Percentiles rank a stretch among this genome's conserved stretches.
Evolutionary conservation across 2,888 invertebrate genomes (phyloP).

Genomic region (Melinaea marsaeus): DNA sequence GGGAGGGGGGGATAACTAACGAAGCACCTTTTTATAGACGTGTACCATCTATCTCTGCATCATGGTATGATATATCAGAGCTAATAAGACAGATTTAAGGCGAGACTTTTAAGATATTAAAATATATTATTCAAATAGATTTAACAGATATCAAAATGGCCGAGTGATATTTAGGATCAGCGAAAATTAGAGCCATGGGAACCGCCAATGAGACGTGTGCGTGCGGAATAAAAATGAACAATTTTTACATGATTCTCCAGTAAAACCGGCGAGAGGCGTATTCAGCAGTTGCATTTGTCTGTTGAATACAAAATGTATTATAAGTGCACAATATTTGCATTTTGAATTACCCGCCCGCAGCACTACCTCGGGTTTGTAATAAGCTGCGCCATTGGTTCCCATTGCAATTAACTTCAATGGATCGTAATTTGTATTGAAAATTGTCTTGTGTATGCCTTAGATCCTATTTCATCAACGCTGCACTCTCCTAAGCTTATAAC

Average conservation of each 20-base stretch:
- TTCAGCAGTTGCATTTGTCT: constrained; percentile 55
- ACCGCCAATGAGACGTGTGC: constrained; percentile 69
- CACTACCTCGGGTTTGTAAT: constrained; percentile 13
- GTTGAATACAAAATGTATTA: constrained; percentile 73
- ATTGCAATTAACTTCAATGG: constrained; percentile 23
- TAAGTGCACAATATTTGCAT: constrained; percentile 75
- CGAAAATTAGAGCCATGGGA: constrained; percentile 75
- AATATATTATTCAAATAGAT: too few species aligned
- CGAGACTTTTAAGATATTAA: neutral
- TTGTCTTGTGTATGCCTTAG: constrained; percentile 6
- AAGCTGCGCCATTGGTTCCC: constrained; percentile 21
- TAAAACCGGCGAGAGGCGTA: constrained; percentile 69
- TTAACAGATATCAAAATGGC: too few species aligned
- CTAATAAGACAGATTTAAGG: constrained; percentile 43
- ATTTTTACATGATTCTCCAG: constrained; percentile 75
- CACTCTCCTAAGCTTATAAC: neutral
- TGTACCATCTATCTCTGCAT: constrained; percentile 51
- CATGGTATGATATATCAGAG: constrained; percentile 52
- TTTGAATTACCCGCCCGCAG: constrained; percentile 71
- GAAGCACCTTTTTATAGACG: constrained; percentile 75
- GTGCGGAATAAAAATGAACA: constrained; percentile 68
- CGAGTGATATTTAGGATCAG: constrained; percentile 41
- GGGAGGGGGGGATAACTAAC: constrained; percentile 52
- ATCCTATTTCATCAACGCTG: neutral
- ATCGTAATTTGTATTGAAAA: constrained; percentile 13